A percentile compares a stretch with the other conserved stretches of the same genome.
These are phyloP conservation scores for Brotula barbata DNA, from an alignment of 2,797 vertebrate species.

Conservation along the genomic window DNA sequence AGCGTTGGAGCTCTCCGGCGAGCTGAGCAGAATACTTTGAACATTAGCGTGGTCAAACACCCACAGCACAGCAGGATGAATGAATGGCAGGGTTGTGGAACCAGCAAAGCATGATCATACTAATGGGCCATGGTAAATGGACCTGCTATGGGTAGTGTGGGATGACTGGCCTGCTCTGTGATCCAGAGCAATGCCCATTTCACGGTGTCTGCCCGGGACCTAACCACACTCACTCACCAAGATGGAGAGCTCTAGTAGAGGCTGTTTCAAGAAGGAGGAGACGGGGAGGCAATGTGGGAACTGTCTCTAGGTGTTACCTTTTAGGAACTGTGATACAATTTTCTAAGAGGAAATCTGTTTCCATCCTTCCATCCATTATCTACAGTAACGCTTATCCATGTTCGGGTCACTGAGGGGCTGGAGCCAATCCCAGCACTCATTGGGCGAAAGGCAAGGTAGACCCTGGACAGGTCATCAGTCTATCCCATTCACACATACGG, in stretches of 20 bases:
- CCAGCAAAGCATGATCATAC: slow-evolving; percentile 69
- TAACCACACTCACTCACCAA: slow-evolving; percentile 72
- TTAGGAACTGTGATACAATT: slow-evolving; percentile 39
- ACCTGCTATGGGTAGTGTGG: slow-evolving; percentile 57
- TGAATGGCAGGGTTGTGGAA: slow-evolving; percentile 59
- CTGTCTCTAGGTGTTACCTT: slow-evolving; percentile 50
- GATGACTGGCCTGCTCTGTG: slow-evolving; percentile 69
- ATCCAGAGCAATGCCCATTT: slow-evolving; percentile 81
- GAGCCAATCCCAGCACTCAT: no score
- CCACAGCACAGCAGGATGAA: slow-evolving; percentile 58
- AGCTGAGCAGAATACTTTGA: slow-evolving; percentile 60
- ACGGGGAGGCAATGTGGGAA: slow-evolving; percentile 42
- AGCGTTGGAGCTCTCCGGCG: slow-evolving; percentile 58
- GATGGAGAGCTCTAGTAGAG: slow-evolving; percentile 68
- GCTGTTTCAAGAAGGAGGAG: slow-evolving; percentile 47
- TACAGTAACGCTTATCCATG: no score
- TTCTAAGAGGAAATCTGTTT: slow-evolving; percentile 43
- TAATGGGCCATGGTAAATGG: slow-evolving; percentile 83
- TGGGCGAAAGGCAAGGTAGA: no score
- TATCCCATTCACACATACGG: no score
- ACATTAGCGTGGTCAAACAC: slow-evolving; percentile 67
- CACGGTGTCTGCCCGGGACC: slow-evolving; percentile 76
- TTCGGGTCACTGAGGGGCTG: no score
- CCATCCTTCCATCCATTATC: no score
- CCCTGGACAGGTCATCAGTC: no score